Evolutionary conservation across 92 coral and sea anemone species (phyloP), one percentile per base, ranked within the genome.

Genomic region (Chrysogorgia sp.): DNA sequence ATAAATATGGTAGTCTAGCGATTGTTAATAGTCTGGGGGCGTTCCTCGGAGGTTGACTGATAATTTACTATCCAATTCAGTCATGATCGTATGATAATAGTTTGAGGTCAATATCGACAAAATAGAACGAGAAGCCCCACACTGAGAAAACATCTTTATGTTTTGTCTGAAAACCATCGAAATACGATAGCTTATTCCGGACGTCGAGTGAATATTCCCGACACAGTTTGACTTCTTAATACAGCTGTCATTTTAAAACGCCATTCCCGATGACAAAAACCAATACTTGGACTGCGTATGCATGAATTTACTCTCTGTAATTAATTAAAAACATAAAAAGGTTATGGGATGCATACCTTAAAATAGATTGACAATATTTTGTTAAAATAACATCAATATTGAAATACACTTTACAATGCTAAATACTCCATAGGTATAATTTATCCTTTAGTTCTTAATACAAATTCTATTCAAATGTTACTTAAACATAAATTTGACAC

Each of bases 11-110:
- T n/a, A n/a, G n/a, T n/a, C n/a, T n/a, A 50, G 63, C 28, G 63
- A 50, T 24, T 32, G 49, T 50, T 71, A 71, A 71, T 50, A 29
- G 63, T 40, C 29, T 71, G 78, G 78, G 78, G 78, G 78, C 78
- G 78, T 71, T 71, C 45, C 78, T 2, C 31, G 32, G 78, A 55
- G 78, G 78, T 71, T 71, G 63, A 32, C 63, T 53, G 62, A 28
- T 53, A 55, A 71, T 71, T 71, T 53, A 71, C 52, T 71, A 49
- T 52, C 48, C n/a, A 32, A 49, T 71, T 71, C 78, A 71, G 63
- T 58, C 13, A 50, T 71, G 63, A 71, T 71, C 31, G 78, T 22
- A 17, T 34, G 56, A 71, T 71, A 50, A 71, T 71, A 31, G 78
- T 30, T 50, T 25, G 78, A 55, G 63, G 49, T 71, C 63, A 50